phyloP scores from a whole-genome alignment of 2,888 invertebrate genomes.

The Drosophila nr. fundita region DNA sequence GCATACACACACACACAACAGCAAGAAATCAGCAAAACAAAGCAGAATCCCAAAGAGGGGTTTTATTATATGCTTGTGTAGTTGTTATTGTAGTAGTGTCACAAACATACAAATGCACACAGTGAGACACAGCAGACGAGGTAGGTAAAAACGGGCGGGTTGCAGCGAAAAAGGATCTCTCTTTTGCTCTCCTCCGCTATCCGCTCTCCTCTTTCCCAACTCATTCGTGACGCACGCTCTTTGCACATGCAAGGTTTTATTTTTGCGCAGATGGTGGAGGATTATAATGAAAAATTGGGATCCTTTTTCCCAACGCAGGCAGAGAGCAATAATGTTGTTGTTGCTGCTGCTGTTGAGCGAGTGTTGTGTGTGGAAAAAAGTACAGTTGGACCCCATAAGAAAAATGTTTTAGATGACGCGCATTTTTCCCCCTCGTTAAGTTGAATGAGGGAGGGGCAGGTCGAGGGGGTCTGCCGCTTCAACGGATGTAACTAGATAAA shows the following conservation, averaged over 20 bases:
- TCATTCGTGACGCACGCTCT: conserved; percentile 63
- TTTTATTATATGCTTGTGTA: conserved; percentile 46
- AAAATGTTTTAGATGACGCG: conserved; percentile 58
- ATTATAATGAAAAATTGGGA: conserved; percentile 75
- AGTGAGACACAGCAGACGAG: conserved; percentile 13
- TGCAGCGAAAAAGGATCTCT: conserved; percentile 72
- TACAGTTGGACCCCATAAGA: conserved; percentile 66
- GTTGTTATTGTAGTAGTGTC: conserved; percentile 47
- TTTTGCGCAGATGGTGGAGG: conserved; percentile 80
- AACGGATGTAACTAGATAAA: conserved; percentile 32
- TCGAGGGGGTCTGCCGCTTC: conserved; percentile 4
- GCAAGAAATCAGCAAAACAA: conserved; percentile 13
- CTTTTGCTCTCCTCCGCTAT: conserved; percentile 50
- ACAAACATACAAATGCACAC: conserved; percentile 12
- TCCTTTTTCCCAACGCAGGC: conserved; percentile 68
- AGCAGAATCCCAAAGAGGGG: conserved; percentile 49
- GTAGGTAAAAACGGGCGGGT: conserved; percentile 66
- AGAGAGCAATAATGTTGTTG: conserved; percentile 16
- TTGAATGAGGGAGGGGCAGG: not conserved
- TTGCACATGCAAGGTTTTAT: conserved; percentile 78
- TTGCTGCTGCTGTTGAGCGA: conserved; percentile 22
- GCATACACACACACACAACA: conserved; percentile 19
- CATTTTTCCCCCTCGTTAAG: not conserved
- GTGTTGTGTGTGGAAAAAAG: conserved; percentile 53
- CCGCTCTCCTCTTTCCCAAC: conserved; percentile 30